A percentile compares a stretch with the other conserved stretches of the same genome.
phyloP scores from a whole-genome alignment of 2,888 invertebrate species.

The Heteromyza rotundicornis region DNA sequence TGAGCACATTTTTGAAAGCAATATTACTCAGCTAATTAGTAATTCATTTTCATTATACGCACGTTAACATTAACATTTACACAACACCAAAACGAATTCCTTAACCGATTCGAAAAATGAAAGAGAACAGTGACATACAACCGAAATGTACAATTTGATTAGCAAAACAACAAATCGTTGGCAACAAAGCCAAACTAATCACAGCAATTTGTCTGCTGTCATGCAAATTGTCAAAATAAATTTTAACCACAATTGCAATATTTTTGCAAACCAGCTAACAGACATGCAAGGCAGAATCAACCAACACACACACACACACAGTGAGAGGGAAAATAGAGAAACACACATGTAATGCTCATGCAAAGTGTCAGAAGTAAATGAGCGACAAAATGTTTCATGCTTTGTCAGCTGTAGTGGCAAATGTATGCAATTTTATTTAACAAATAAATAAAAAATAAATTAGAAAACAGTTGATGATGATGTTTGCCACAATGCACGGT shows the following conservation, averaged over 20 bases:
- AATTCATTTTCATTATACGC: constrained; percentile 6
- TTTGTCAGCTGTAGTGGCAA: too few relatives aligned
- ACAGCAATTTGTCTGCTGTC: constrained; percentile 35
- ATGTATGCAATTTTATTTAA: too few relatives aligned
- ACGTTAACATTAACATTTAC: background rate
- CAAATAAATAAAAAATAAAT: too few relatives aligned
- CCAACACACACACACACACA: background rate
- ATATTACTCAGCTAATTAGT: constrained; percentile 6
- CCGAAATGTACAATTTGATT: background rate
- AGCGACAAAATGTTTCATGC: too few relatives aligned
- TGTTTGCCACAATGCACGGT: too few relatives aligned
- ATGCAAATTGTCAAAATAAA: constrained; percentile 37
- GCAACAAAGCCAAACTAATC: constrained; percentile 29
- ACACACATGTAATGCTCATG: too few relatives aligned
- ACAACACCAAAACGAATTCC: background rate
- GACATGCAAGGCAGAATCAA: background rate
- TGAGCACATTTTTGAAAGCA: background rate
- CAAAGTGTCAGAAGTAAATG: too few relatives aligned
- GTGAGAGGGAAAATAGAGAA: too few relatives aligned
- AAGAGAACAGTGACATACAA: too few relatives aligned
- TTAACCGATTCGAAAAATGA: too few relatives aligned
- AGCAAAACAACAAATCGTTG: constrained; percentile 12
- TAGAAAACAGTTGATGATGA: too few relatives aligned
- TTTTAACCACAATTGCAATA: constrained; percentile 25
- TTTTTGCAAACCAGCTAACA: background rate